Evolutionary conservation across 2,888 invertebrate species (phyloP), one percentile per base, ranked within the genome.

Genomic region (Hemithea aestivaria): DNA sequence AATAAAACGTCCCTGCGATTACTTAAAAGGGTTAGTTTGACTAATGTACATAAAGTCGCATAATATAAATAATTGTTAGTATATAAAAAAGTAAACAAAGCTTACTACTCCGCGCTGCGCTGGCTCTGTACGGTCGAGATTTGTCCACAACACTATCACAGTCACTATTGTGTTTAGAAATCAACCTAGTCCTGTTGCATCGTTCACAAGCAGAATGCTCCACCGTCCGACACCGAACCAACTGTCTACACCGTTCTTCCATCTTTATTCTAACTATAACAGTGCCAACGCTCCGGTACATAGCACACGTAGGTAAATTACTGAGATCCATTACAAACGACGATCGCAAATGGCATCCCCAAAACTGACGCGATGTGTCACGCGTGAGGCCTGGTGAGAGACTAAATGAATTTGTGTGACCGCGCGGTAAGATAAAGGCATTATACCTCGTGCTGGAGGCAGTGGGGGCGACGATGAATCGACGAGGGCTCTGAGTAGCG

Each of bases 361-460:
- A 75, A 79, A 78, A 70, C 33, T 59, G 58, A 58, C 62, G 64
- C 61, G 77, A 66, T 77, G 81, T 78, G 68, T 64, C 77, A 68
- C 82, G 80, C 77, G 68, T 76, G 68, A 78, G 74, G 79, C 70
- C 82, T 73, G 73, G 70, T 74, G 67, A 72, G 73, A 76, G 77
- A 85, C 85, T 87, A 82, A 85, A 79, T 78, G 72, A 70, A 69
- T 71, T 68, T 62, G 73, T 68, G 69, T 74, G 73, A 70, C 73
- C 71, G 79, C 73, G 73, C 77, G 73, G n/a, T 61, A 78, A 77
- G 77, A 82, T 85, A 85, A 83, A 83, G 77, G 67, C 67, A 61
- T 56, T 62, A 58, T 45, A 63, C 74, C 80, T 80, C 73, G 73
- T 78, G 76, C 35, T 55, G 40, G 30, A 53, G 53, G 65, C 62